Evolutionary conservation across 1,140 invertebrate genomes (phyloP).

Genomic region (Drosophila baimaii): DNA sequence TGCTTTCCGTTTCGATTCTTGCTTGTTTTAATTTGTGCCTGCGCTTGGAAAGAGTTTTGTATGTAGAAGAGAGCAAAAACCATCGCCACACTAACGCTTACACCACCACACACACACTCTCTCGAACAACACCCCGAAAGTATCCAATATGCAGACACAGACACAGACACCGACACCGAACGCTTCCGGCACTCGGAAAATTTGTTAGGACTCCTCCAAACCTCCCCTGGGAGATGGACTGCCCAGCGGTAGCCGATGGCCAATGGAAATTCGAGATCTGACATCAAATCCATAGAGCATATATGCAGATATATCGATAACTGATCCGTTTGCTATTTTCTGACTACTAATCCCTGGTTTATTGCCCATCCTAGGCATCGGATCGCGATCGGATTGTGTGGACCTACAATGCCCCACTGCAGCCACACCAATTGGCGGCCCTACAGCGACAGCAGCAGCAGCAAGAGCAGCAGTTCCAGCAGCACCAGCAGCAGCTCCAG

Average conservation of each 20-base stretch:
- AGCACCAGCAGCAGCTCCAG: conserved; percentile 77
- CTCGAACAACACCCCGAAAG: conserved; percentile 23
- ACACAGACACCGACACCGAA: conserved; percentile 22
- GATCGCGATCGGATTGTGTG: conserved; percentile 90
- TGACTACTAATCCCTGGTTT: conserved; percentile 51
- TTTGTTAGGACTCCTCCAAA: conserved; percentile 52
- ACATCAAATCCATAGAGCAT: conserved; percentile 33
- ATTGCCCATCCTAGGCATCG: conserved; percentile 63
- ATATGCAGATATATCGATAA: conserved; percentile 3
- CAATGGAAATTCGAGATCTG: conserved; percentile 44
- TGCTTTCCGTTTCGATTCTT: conserved; percentile 58
- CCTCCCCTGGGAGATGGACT: conserved; percentile 20
- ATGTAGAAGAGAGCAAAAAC: conserved; percentile 47
- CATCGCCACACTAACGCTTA: conserved; percentile 44
- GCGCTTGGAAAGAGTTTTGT: conserved; percentile 68
- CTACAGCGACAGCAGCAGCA: conserved; percentile 84
- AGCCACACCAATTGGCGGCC: conserved; percentile 81
- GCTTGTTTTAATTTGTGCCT: conserved; percentile 64
- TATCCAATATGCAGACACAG: conserved; percentile 29
- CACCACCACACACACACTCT: conserved; percentile 19
- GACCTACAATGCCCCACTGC: conserved; percentile 94
- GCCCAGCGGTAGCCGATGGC: conserved; percentile 41
- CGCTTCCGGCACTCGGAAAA: conserved; percentile 34
- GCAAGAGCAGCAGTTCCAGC: conserved; percentile 73
- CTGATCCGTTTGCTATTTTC: conserved; percentile 8